A percentile compares a stretch with the other conserved stretches of the same genome.
phyloP scores from a whole-genome alignment of 1,140 invertebrate genomes.

The Melanaphis sacchari region DNA sequence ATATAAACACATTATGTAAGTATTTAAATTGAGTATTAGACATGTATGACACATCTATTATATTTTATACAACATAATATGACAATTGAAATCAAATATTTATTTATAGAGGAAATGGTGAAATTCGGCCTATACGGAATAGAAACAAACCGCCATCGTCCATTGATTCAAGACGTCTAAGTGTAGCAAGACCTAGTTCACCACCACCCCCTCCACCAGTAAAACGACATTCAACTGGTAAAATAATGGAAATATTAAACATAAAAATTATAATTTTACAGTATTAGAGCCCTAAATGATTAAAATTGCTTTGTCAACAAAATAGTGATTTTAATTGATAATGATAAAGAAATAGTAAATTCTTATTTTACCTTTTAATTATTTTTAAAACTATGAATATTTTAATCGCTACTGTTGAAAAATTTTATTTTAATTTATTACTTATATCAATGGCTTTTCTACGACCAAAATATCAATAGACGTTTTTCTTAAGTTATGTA shows the following conservation, averaged over 20 bases:
- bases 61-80: background rate
- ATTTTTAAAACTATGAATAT: background rate
- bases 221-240: constrained; percentile 52
- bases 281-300: background rate
- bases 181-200: constrained; percentile 58
- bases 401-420: background rate
- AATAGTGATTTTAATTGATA: background rate
- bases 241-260: background rate
- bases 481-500: background rate
- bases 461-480: background rate
- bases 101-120: background rate
- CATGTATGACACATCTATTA: background rate
- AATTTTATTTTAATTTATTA: background rate
- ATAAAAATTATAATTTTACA: background rate
- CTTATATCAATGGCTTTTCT: background rate
- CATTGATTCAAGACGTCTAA: constrained; percentile 59
- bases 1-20: constrained; percentile 20
- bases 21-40: background rate
- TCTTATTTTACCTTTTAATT: background rate
- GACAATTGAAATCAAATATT: background rate
- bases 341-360: background rate
- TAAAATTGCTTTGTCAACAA: background rate
- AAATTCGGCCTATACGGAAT: background rate
- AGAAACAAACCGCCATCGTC: constrained; percentile 39
- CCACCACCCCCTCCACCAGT: constrained; percentile 61